These are phyloP conservation scores for Drosophila willistoni DNA, from an alignment of 1,140 invertebrate species.

Conservation along the genomic window DNA sequence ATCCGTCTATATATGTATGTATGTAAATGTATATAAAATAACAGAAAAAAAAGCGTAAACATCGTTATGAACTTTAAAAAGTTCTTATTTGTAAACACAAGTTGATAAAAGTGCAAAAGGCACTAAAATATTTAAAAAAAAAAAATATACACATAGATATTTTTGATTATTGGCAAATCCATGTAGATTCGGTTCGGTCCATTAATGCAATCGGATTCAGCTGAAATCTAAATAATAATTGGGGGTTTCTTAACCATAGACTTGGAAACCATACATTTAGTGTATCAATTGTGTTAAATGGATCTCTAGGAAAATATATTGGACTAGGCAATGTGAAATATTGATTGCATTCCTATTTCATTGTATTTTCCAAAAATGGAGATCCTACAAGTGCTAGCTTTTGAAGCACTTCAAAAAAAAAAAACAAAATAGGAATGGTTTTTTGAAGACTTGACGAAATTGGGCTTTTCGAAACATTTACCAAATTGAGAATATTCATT, in stretches of 20 bases:
- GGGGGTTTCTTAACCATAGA: background rate
- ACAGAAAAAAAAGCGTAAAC: background rate
- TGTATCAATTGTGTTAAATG: background rate
- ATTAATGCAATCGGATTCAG: background rate
- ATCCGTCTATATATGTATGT: conserved; percentile 9
- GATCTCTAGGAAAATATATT: too few relatives aligned
- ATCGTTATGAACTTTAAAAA: background rate
- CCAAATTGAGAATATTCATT: background rate
- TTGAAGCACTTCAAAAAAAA: background rate
- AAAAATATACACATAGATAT: background rate
- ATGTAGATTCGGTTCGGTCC: background rate
- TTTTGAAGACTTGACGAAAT: background rate
- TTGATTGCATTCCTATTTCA: too few relatives aligned
- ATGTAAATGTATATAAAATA: conserved; percentile 22
- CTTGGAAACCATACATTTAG: background rate
- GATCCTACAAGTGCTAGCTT: background rate
- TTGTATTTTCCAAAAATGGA: too few relatives aligned
- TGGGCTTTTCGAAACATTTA: background rate
- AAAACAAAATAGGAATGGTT: background rate
- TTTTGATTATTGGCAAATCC: background rate
- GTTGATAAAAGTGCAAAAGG: background rate
- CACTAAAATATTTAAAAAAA: background rate
- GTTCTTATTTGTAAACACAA: background rate
- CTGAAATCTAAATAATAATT: background rate
- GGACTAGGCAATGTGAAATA: background rate